Evolutionary conservation across 2,113 vertebrate species (phyloP), one percentile per base, ranked within the genome.

Genomic region (Oxyruncus cristatus): DNA sequence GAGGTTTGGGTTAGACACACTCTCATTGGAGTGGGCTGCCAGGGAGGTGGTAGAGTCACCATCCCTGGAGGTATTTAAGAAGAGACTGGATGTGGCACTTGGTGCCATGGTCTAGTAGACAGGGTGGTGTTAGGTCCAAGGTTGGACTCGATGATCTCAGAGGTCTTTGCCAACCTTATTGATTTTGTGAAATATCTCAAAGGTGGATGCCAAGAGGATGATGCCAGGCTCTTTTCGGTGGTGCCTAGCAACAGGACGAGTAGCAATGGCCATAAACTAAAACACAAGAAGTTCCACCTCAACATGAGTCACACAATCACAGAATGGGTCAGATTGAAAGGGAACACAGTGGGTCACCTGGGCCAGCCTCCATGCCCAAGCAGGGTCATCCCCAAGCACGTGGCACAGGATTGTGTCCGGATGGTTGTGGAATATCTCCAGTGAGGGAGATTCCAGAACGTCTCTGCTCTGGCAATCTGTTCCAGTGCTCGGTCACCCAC

Each of bases 401-500:
- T 37, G 8, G 33, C 44, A 9, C 27, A 33, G 52, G 46, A 52
- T 17, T 44, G 37, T 0, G 1, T 7, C 19, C 37, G 46, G 68
- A 30, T 16, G 22, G 27, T 37, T 74, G 37, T 28, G 3, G 37
- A 59, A 11, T 4, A 6, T 33, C 52, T 42, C 32, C 32, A 8
- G 26, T 19, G 32, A 58, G 37, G 32, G 52, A 67, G 12, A 39
- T 39, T 24, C 68, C 23, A 4, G 18, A 20, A 3, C 6, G 28
- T 67, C 15, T 16, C 12, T 21, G 68, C n/a, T n/a, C n/a, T n/a
- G 33, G 4, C 27, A 44, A 3, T 5, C 37, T 59, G 33, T 46
- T 3, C 30, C 76, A 28, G 27, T 7, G 20, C 0, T 0, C 10
- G 22, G 9, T 59, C 23, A 39, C 26, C 23, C 14, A 37, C 37